phyloP scores from a whole-genome alignment of 2,113 vertebrate genomes.

The Colossoma macropomum region DNA sequence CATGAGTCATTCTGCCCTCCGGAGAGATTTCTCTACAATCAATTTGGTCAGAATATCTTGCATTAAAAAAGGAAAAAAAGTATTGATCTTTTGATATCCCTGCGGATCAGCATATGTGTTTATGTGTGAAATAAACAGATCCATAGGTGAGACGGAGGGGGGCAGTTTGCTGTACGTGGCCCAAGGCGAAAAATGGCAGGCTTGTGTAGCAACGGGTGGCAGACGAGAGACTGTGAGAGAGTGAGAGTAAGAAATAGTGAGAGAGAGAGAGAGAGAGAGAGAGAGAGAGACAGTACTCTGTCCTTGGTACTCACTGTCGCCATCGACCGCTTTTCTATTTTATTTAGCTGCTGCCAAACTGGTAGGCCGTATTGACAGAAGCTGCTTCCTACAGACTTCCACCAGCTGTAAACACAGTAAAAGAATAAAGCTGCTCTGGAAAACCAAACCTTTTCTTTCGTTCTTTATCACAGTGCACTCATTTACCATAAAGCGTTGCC shows the following conservation, averaged over 20 bases:
- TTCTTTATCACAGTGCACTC: background rate
- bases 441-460: background rate
- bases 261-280: conserved; percentile 1
- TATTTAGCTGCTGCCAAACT: conserved; percentile 72
- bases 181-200: conserved; percentile 23
- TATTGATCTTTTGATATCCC: background rate
- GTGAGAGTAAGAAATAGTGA: background rate
- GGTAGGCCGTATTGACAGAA: conserved; percentile 67
- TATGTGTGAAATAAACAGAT: conserved; percentile 17
- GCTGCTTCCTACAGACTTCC: conserved; percentile 62
- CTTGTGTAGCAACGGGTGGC: background rate
- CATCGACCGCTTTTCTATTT: conserved; percentile 68
- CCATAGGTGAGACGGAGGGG: background rate
- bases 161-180: background rate
- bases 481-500: no score
- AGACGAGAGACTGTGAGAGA: background rate
- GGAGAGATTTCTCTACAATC: background rate
- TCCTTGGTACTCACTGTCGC: conserved; percentile 56
- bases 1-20: background rate
- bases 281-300: conserved; percentile 36
- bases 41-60: background rate
- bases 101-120: conserved; percentile 2
- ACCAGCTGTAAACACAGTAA: conserved; percentile 54
- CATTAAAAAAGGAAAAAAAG: background rate
- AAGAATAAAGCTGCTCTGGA: conserved; percentile 28